Percentiles rank a stretch among this genome's conserved stretches.
Evolutionary conservation across 2,888 invertebrate species (phyloP).

Genomic region (Timandra comae): DNA sequence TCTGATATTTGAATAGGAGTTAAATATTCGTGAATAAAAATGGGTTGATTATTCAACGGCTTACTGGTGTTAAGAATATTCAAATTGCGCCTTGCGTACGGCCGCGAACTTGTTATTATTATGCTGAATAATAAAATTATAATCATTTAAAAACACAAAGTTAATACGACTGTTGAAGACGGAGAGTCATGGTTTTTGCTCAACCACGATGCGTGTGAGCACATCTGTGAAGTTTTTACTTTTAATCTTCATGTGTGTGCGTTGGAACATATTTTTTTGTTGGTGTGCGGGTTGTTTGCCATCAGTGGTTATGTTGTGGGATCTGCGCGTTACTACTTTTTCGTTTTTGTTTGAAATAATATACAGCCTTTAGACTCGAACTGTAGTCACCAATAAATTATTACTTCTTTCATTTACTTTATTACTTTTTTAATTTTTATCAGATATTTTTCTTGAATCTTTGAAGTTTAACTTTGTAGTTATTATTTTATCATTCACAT

Average conservation of each 20-base stretch:
- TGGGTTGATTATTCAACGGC: too few species aligned
- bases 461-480: too few species aligned
- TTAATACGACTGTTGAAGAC: constrained; percentile 32
- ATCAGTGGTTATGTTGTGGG: constrained; percentile 36
- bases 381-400: not conserved
- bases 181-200: constrained; percentile 51
- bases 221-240: constrained; percentile 60
- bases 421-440: constrained; percentile 6
- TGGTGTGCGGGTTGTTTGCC: constrained; percentile 35
- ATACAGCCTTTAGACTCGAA: constrained; percentile 21
- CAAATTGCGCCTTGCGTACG: too few species aligned
- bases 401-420: too few species aligned
- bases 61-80: too few species aligned
- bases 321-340: constrained; percentile 40
- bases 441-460: too few species aligned
- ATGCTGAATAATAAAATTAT: too few species aligned
- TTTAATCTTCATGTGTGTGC: constrained; percentile 30
- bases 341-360: constrained; percentile 41
- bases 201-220: constrained; percentile 54
- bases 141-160: constrained; percentile 11
- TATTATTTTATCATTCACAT: too few species aligned
- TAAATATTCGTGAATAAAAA: too few species aligned
- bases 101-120: too few species aligned
- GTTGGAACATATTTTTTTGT: constrained; percentile 39
- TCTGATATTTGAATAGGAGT: too few species aligned